Evolutionary conservation across 2,113 vertebrate genomes (phyloP), one percentile per base, ranked within the genome.

Genomic region (Cheirogaleus medius): DNA sequence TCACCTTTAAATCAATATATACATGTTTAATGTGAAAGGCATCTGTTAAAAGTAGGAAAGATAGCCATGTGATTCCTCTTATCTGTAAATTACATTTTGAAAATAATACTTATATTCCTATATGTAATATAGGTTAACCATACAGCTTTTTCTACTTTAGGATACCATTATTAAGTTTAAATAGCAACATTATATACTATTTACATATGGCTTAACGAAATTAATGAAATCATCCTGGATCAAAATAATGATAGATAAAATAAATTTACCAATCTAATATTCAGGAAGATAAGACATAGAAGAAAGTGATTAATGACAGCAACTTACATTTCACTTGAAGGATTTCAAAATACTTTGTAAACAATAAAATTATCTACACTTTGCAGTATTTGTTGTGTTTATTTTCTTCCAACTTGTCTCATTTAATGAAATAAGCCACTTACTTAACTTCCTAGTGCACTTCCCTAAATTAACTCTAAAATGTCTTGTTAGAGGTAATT

Each of bases 401-500:
- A 74, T 95, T 97, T 81, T 90, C 69, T 96, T 93, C 32, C 89
- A 96, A 92, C 74, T 88, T 97, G 88, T 89, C 63, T 97, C 89
- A 56, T 91, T 95, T 94, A 97, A 93, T 97, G 91, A 97, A 97
- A 95, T 93, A 97, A 94, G 80, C 91, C 37, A 93, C 82, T 95
- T 90, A 95, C 49, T 98, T 97, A 97, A 92, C 92, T 98, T 97
- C 91, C 89, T 93, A 87, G 63, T 83, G 73, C 83, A 97, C 78
- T 76, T 97, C 91, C 96, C 97, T 98, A 97, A 97, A 98, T 97
- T 97, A 98, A 97, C 91, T 98, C 88, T 96, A 96, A 95, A 94
- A 97, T 98, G 91, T 96, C 96, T 97, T 93, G 97, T 98, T 98
- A 98, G 93, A 97, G 69, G 94, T 94, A 98, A 97, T 97, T 98